Evolutionary conservation across 92 coral and sea anemone genomes (phyloP).

Genomic region (Zoanthus sansibaricus): DNA sequence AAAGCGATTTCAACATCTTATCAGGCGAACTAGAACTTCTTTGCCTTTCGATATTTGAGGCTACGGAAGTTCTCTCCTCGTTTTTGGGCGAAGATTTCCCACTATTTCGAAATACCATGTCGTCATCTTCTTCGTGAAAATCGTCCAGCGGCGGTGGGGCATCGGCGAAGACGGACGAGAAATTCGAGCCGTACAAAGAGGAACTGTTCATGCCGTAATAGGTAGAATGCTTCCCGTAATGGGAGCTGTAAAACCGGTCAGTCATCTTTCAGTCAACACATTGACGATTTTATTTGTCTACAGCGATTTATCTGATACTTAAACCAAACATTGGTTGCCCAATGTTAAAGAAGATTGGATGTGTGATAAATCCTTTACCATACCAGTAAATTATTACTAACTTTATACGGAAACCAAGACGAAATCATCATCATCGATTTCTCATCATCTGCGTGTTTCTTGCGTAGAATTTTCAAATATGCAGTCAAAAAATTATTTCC

Average conservation of each 20-base stretch:
- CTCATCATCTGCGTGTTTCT: background rate
- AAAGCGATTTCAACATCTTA: conserved; percentile 28
- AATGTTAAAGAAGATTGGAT: conserved; percentile 14
- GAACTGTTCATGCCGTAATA: conserved; percentile 89
- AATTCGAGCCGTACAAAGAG: conserved; percentile 90
- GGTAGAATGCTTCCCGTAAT: conserved; percentile 64
- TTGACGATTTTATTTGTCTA: background rate
- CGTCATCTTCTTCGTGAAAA: conserved; percentile 82
- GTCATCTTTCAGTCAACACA: conserved; percentile 57
- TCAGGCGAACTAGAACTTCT: conserved; percentile 37
- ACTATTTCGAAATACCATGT: conserved; percentile 78
- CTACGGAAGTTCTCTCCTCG: conserved; percentile 43
- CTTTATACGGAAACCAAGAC: conserved; percentile 19
- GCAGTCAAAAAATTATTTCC: background rate
- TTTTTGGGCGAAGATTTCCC: conserved; percentile 60
- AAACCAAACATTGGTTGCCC: conserved; percentile 6
- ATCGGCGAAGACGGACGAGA: conserved; percentile 95
- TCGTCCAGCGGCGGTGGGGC: conserved; percentile 99
- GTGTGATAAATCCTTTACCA: background rate
- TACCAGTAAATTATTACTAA: conserved; percentile 20
- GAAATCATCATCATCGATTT: conserved; percentile 23
- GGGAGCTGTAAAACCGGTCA: conserved; percentile 61
- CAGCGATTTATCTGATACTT: background rate
- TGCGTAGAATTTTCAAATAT: background rate
- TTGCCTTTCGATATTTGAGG: conserved; percentile 16